phyloP scores from a whole-genome alignment of 1,140 invertebrate species.

The Acromyrmex charruanus region DNA sequence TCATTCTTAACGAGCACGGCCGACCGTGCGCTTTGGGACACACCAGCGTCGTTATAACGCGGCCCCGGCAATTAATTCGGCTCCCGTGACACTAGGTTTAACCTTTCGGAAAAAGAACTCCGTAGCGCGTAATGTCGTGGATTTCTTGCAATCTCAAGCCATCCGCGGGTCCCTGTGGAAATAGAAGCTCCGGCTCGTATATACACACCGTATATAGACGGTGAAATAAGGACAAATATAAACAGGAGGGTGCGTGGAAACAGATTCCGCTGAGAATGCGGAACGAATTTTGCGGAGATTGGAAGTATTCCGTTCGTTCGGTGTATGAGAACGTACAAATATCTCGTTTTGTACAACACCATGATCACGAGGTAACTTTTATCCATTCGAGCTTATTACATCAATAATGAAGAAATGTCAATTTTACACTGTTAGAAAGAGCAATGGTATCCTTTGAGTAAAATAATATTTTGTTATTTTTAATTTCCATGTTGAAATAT shows the following conservation, averaged over 20 bases:
- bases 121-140: constrained; percentile 44
- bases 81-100: constrained; percentile 48
- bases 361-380: not conserved
- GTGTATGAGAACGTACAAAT: constrained; percentile 16
- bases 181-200: constrained; percentile 38
- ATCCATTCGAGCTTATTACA: constrained; percentile 20
- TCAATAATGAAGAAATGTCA: not conserved
- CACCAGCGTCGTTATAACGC: constrained; percentile 52
- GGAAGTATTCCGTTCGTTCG: constrained; percentile 52
- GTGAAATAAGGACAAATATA: constrained; percentile 62
- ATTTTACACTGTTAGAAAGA: not conserved
- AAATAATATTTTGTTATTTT: too few relatives aligned
- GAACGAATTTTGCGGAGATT: constrained; percentile 58
- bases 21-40: constrained; percentile 32
- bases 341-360: not conserved
- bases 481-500: too few relatives aligned
- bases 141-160: constrained; percentile 55
- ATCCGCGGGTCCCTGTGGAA: constrained; percentile 58
- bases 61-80: constrained; percentile 65
- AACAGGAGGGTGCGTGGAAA: constrained; percentile 63
- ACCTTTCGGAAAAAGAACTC: constrained; percentile 64
- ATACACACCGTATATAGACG: constrained; percentile 39
- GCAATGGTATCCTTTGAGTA: too few relatives aligned
- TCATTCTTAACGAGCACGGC: constrained; percentile 75
- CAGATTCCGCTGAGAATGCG: constrained; percentile 61